These are phyloP conservation scores for Pelodytes ibericus DNA, from an alignment of 2,797 vertebrate genomes.

Conservation along the genomic window DNA sequence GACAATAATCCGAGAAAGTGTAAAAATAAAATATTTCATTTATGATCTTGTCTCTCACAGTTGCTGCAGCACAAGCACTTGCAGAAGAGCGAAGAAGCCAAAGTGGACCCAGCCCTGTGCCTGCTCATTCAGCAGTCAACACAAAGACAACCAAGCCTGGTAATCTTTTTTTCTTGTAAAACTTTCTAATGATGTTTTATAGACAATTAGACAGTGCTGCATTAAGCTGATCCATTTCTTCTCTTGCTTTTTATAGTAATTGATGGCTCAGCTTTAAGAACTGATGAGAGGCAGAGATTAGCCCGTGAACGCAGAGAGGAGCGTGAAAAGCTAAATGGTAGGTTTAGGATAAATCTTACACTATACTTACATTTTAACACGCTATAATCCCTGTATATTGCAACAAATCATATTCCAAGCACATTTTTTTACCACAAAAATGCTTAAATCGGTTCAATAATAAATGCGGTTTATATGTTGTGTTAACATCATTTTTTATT, in stretches of 20 bases:
- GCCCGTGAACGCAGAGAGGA: slow-evolving; percentile 92
- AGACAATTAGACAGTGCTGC: slow-evolving; percentile 3
- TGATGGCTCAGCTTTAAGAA: slow-evolving; percentile 85
- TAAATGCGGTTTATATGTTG: too few relatives aligned
- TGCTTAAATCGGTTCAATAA: too few relatives aligned
- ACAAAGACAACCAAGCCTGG: slow-evolving; percentile 84
- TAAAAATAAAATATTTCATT: not conserved
- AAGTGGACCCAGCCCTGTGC: slow-evolving; percentile 71
- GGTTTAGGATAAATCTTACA: slow-evolving; percentile 39
- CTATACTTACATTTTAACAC: not conserved
- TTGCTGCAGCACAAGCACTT: slow-evolving; percentile 88
- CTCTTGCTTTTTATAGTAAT: slow-evolving; percentile 76
- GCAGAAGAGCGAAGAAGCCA: slow-evolving; percentile 88
- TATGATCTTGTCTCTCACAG: slow-evolving; percentile 65
- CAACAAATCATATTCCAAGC: too few relatives aligned
- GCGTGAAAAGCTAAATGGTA: slow-evolving; percentile 86
- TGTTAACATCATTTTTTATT: too few relatives aligned
- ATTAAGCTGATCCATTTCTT: slow-evolving; percentile 17
- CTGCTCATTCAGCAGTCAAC: slow-evolving; percentile 61
- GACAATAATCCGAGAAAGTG: too few relatives aligned
- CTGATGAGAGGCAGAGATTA: slow-evolving; percentile 88
- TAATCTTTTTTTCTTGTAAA: slow-evolving; percentile 63
- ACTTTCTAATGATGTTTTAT: slow-evolving; percentile 33
- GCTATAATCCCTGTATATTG: not conserved
- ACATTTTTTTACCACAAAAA: too few relatives aligned